These are phyloP conservation scores for Pyxicephalus adspersus DNA, from an alignment of 2,113 vertebrate genomes.

Conservation along the genomic window DNA sequence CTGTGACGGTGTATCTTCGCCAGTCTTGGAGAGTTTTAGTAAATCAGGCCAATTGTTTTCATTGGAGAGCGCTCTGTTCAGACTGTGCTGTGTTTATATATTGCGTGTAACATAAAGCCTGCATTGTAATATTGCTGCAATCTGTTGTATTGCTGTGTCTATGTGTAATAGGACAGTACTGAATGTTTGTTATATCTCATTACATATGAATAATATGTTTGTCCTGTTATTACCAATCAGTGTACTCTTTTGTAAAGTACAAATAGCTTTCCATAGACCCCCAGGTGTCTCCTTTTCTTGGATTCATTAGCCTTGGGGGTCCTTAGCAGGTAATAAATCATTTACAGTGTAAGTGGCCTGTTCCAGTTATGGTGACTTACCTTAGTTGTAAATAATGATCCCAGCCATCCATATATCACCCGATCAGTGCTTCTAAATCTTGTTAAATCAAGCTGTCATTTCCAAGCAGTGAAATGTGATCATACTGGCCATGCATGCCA, in stretches of 20 bases:
- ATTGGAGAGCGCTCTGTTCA: too few relatives aligned
- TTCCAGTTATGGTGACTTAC: background rate
- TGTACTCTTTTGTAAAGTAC: constrained; percentile 26
- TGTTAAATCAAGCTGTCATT: constrained; percentile 25
- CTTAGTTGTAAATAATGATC: background rate
- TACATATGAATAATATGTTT: background rate
- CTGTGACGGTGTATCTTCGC: too few relatives aligned
- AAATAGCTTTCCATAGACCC: constrained; percentile 16
- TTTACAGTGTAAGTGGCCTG: background rate
- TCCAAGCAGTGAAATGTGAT: constrained; percentile 38
- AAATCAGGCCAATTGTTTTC: too few relatives aligned
- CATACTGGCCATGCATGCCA: background rate
- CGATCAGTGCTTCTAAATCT: background rate
- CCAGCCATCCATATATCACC: background rate
- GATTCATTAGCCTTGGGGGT: constrained; percentile 6
- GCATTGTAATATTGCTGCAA: background rate
- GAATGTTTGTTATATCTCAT: constrained; percentile 13
- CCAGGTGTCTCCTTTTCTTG: background rate
- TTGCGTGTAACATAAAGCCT: background rate
- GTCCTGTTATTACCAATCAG: constrained; percentile 2
- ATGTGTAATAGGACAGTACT: background rate
- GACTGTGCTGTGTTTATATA: background rate
- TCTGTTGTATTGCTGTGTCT: background rate
- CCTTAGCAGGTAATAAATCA: background rate
- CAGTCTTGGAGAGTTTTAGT: too few relatives aligned